phyloP scores from a whole-genome alignment of 2,888 invertebrate species.

The Scaptomyza caliginosa region DNA sequence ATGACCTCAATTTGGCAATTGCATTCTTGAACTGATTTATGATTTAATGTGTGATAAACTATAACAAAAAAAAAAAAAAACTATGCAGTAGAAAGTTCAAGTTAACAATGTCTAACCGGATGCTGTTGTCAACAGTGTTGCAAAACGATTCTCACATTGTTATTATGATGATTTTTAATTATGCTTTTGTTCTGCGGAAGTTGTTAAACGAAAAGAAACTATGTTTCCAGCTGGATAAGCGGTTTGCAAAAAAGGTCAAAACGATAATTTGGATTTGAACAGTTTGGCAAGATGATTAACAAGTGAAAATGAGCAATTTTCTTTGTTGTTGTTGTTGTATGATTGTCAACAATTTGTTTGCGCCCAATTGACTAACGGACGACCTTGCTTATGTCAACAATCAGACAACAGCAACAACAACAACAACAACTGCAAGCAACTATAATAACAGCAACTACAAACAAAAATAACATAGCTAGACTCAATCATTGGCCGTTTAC shows the following conservation, averaged over 20 bases:
- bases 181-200: not conserved
- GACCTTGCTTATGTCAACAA: constrained; percentile 47
- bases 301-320: constrained; percentile 21
- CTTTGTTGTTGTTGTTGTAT: constrained; percentile 8
- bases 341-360: constrained; percentile 20
- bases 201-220: constrained; percentile 1
- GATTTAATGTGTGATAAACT: not conserved
- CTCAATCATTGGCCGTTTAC: constrained; percentile 44
- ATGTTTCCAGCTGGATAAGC: not conserved
- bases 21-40: constrained; percentile 1
- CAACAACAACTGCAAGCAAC: constrained; percentile 6
- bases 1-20: constrained; percentile 29
- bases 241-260: not conserved
- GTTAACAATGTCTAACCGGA: not conserved
- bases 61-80: too few species aligned
- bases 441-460: constrained; percentile 8
- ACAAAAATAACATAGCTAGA: not conserved
- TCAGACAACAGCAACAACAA: constrained; percentile 5
- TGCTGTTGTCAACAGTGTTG: constrained; percentile 9
- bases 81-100: constrained; percentile 8
- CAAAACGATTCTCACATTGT: not conserved
- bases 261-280: not conserved
- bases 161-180: not conserved
- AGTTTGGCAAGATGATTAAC: not conserved
- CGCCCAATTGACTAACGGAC: constrained; percentile 40